Evolutionary conservation across 2,888 invertebrate species (phyloP), one percentile per base, ranked within the genome.

Genomic region (Glaucopsyche alexis): DNA sequence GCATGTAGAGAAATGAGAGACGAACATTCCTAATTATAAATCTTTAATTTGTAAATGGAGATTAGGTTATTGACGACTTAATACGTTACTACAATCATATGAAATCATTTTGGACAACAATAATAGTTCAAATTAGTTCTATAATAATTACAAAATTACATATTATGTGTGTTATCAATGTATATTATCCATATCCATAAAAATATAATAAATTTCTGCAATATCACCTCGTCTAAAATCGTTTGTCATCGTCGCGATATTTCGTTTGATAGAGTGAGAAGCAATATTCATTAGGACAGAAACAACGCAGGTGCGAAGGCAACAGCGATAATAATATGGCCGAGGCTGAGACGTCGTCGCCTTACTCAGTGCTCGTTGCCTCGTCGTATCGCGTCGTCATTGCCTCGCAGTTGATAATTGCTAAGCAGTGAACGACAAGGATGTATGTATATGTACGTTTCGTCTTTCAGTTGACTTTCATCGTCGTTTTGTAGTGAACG

Each of bases 401-500:
- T 80, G 81, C 80, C 80, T 79, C 80, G 78, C 80, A 81, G 84
- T 89, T 90, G 89, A 90, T 90, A 87, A 90, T 87, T 89, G 87
- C 88, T 86, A 86, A 88, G 88, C 87, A 84, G 84, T 82, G 89
- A 49, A 69, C 84, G 91, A 92, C 88, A 91, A 90, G 92, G 92
- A 91, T 89, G 87, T 89, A 88, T 89, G 88, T 91, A 92, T 92
- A 91, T 91, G 87, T 91, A 88, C 88, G 89, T 91, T 92, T 92
- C 92, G 91, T 90, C 91, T 92, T 91, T 91, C 92, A 93, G 92
- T 93, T 92, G 92, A 92, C 92, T 93, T 93, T 92, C 91, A 91
- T 90, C 92, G 89, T 88, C 89, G 91, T 90, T 91, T 90, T 89
- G 91, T 88, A 87, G 91, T 87, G 91, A 92, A 92, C 92, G 92